Base-by-base conservation (phyloP, 2,113 vertebrate genomes). In the Dasyurus viverrinus region DNA sequence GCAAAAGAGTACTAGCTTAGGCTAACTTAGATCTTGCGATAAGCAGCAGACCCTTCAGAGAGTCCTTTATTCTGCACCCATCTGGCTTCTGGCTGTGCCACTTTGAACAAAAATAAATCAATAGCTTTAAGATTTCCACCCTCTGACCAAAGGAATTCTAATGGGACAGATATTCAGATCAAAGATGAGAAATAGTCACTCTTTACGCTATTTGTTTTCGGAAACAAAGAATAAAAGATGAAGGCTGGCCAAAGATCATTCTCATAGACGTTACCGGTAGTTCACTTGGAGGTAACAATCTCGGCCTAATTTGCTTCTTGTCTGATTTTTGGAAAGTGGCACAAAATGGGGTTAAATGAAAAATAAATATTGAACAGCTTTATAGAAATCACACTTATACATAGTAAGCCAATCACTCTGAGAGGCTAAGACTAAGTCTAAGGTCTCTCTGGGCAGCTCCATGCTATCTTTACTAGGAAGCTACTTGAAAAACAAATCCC, bases 401-500 rank as follows among this genome's bases (percentile, higher is more conserved):
- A 54, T 95, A 95, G 97, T 97, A 97, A 76, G 54, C 93, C 46
- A 90, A 93, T 97, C 96, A 97, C 94, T 30, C 89, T 92, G 93
- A 97, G 96, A 97, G 96, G 96, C 96, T 97, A 95, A 52, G 50
- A 0, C 50, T 52, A 52, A 52, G 50, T 0, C 50, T 52, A 52
- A 52, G 50, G 50, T 97, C 97, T 98, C 98, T 97, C 97, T 94
- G 97, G 92, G 96, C 94, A 98, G 95, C 93, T 97, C 95, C 96
- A 93, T 97, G 94, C 90, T 97, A 98, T 97, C 97, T 98, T 98
- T 97, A 97, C 94, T 98, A 96, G 98, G 98, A 97, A 98, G 97
- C 93, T 97, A 96, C 97, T 97, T 97, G 97, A 98, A 98, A 98
- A 98, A 99, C 98, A 84, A 42, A 84, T 98, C 98, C 96, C 96